Evolutionary conservation across 2,797 vertebrate species (phyloP), one percentile per base, ranked within the genome.

Genomic region (Sebastes alutus): DNA sequence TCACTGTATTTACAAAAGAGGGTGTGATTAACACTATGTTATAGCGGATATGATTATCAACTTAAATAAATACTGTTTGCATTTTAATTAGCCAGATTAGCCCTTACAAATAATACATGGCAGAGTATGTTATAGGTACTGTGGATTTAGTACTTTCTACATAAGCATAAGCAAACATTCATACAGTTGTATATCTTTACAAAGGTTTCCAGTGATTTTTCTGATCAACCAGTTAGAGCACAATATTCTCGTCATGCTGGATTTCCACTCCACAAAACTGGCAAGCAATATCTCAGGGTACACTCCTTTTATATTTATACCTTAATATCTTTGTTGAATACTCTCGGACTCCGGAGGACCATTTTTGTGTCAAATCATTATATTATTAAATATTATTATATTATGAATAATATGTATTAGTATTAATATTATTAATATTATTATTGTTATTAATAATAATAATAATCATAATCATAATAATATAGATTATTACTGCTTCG

Each of bases 201-300:
- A 54, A 35, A 38, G 2, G n/a, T 66, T 27, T 7, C 6, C 8
- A 10, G 0, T 22, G 42, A 29, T 66, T 20, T 49, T 14, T 68
- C 25, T 22, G 27, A 52, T 38, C 61, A 64, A 46, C 11, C 27
- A 14, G 46, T 38, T 14, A 38, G 35, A 38, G 12, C 35, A 38
- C 35, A 38, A 38, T 38, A 0, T 38, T 38, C 35, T 38, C 35
- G 4, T 38, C 0, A 38, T 38, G 35, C 1, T 38, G 35, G 1
- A 38, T 38, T 38, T 38, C 35, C 35, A 13, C 35, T 38, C 35
- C 35, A 38, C 35, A 38, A 38, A 38, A 14, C 12, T 13, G 35
- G 35, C 35, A 0, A 38, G 35, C 12, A 38, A 38, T 38, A 38
- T 38, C 35, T 38, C 35, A 38, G 35, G 1, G 12, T 38, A 0